Conservation (phyloP, 2,113 vertebrate species). For the Xiphophorus couchianus region DNA sequence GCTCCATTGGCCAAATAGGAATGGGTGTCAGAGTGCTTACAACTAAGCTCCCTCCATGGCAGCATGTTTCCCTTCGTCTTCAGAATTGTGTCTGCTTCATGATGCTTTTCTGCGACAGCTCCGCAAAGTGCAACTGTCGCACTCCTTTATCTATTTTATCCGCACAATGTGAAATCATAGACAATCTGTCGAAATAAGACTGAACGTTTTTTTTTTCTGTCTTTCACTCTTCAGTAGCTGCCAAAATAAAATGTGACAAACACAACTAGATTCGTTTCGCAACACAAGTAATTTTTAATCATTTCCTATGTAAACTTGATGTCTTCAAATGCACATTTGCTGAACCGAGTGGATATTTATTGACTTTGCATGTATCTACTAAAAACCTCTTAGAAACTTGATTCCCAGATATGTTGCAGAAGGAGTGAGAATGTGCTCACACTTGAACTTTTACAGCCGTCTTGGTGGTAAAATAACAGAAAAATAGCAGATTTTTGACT, state of each 20-base stretch:
- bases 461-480: constrained; percentile 49
- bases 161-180: constrained; percentile 17
- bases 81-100: constrained; percentile 50
- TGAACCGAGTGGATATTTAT: constrained; percentile 16
- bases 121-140: constrained; percentile 29
- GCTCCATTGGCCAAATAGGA: constrained; percentile 80
- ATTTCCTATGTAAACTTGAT: constrained; percentile 6
- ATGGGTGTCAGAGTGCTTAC: constrained; percentile 80
- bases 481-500: constrained; percentile 47
- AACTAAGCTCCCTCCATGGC: constrained; percentile 70
- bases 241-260: constrained; percentile 68
- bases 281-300: constrained; percentile 30
- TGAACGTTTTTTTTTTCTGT: constrained; percentile 18
- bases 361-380: constrained; percentile 7
- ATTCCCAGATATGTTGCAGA: constrained; percentile 25
- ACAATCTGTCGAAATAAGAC: constrained; percentile 19
- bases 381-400: constrained; percentile 36
- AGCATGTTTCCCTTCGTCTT: constrained; percentile 57
- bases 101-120: constrained; percentile 26
- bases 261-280: constrained; percentile 48
- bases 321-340: constrained; percentile 33
- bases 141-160: constrained; percentile 33
- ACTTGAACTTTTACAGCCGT: constrained; percentile 46
- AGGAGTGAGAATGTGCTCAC: constrained; percentile 44
- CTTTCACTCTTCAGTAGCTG: constrained; percentile 24